Percentiles rank a stretch among this genome's conserved stretches.
Evolutionary conservation across 1,140 invertebrate genomes (phyloP).

Genomic region (Pseudomyrmex gracilis): DNA sequence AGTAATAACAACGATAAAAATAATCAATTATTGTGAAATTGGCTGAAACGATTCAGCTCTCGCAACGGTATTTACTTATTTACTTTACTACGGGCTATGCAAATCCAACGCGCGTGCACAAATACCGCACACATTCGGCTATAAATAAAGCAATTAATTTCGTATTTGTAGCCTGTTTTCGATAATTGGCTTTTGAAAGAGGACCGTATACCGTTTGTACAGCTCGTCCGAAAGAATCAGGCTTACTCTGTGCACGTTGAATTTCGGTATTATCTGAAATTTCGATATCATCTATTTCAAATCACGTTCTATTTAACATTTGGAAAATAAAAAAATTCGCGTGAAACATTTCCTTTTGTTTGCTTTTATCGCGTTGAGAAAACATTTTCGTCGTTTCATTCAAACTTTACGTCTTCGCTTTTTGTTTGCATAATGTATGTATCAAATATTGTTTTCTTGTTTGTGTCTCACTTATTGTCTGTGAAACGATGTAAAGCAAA

Average conservation of each 20-base stretch:
- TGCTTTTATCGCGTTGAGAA: background rate
- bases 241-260: conserved; percentile 5
- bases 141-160: background rate
- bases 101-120: background rate
- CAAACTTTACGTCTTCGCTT: too few relatives aligned
- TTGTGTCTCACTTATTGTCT: too few relatives aligned
- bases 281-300: background rate
- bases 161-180: conserved; percentile 29
- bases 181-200: conserved; percentile 36
- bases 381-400: conserved; percentile 20
- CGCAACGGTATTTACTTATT: conserved; percentile 15
- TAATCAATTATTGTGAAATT: conserved; percentile 7
- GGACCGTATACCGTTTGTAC: background rate
- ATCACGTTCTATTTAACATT: conserved; percentile 24
- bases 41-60: background rate
- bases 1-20: conserved; percentile 25
- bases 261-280: conserved; percentile 32
- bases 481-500: too few relatives aligned
- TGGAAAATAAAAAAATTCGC: conserved; percentile 26
- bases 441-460: too few relatives aligned
- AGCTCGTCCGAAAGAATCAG: conserved; percentile 13
- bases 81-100: background rate
- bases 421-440: too few relatives aligned
- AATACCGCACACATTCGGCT: background rate
- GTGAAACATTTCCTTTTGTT: conserved; percentile 29